These are phyloP conservation scores for Mallateleia sp. DNA, from an alignment of 2,888 invertebrate genomes.

Conservation along the genomic window DNA sequence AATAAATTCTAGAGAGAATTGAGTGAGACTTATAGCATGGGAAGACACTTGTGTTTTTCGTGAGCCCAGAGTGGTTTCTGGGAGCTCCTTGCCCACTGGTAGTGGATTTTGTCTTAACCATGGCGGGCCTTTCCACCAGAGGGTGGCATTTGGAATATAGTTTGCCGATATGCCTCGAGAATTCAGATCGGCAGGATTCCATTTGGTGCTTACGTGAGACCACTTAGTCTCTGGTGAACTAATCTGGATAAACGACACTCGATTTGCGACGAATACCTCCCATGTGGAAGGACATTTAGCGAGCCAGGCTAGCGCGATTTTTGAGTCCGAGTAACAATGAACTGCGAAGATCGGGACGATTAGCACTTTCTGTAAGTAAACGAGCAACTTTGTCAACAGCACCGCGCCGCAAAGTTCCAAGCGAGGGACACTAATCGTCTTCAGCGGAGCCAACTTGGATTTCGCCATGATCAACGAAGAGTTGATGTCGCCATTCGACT, in stretches of 20 bases:
- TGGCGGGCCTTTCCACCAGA: not conserved
- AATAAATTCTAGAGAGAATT: too few relatives aligned
- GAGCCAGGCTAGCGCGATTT: not conserved
- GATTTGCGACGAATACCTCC: not conserved
- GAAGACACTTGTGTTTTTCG: too few relatives aligned
- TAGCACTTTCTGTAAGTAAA: not conserved
- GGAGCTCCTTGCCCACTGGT: not conserved
- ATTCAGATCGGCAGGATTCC: not conserved
- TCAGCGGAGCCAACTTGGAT: not conserved
- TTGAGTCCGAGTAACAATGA: not conserved
- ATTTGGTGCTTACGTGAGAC: not conserved
- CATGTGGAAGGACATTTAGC: not conserved
- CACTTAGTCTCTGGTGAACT: not conserved
- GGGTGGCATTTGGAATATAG: not conserved
- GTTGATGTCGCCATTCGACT: not conserved
- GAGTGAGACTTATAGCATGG: too few relatives aligned
- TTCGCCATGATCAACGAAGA: not conserved
- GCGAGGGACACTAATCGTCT: not conserved
- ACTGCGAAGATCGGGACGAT: not conserved
- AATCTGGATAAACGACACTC: not conserved
- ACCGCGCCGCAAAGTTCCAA: not conserved
- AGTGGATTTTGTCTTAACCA: not conserved
- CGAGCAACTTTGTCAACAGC: not conserved
- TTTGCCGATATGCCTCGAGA: not conserved
- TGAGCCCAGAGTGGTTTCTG: too few relatives aligned